Base-by-base conservation (phyloP, 2,888 invertebrate species). In the Apotomis turbidana region DNA sequence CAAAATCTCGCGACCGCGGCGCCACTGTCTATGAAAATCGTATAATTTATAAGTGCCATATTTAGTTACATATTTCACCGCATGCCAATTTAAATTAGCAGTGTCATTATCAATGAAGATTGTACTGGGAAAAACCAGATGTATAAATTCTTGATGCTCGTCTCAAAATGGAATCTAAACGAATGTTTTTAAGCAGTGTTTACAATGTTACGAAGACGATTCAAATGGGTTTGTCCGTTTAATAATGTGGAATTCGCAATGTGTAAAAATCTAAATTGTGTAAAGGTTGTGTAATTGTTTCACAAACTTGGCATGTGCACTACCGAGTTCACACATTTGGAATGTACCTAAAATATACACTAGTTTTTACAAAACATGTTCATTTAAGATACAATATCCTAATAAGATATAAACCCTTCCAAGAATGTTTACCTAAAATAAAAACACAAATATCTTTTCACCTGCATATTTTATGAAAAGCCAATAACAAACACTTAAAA, bases 71-170 rank as follows among this genome's bases (percentile, higher is more conserved):
- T 15, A 57, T 57, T 62, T 55, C 4, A 5, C 27, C 67, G 44
- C 61, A n/a, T 54, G 71, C 57, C 67, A 62, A 57, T n/a, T 41
- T 41, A 68, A 44, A 41, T 61, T 67, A 51, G 67, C 41, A 3
- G 8, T 6, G 5, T 5, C 27, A 36, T 10, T 46, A 59, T 70
- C 59, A 70, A 60, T 68, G 60, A 57, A 70, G 27, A 61, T 61
- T 62, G 49, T n/a, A 60, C 10, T 57, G 61, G 71, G 51, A 41
- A 67, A 67, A 61, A 27, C 55, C 58, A 27, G 38, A 57, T 52
- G 5, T 9, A 46, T 58, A 58, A 41, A 41, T 13, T 13, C 13
- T 0, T n/a, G 27, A 44, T 13, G 13, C 12, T 60, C 12, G 51
- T 10, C 55, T 41, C 4, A 71, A 66, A 67, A 41, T 68, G 36